Evolutionary conservation across 2,888 invertebrate genomes (phyloP).

Genomic region (Caenorhabditis zanzibari): DNA sequence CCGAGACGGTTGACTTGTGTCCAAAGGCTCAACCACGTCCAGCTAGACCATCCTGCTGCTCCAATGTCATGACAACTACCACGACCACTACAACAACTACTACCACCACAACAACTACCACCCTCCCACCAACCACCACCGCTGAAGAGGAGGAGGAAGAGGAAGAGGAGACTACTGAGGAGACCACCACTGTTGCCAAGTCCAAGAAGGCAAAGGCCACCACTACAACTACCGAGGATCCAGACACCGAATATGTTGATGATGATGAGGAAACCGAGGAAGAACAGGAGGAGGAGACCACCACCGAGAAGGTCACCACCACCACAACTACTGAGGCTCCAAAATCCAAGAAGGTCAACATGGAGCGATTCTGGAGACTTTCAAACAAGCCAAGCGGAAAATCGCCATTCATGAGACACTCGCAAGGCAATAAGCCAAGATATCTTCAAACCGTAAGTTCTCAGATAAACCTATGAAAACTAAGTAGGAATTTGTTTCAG

Average conservation of each 20-base stretch:
- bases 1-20: slow-evolving; percentile 76
- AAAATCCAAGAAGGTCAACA: slow-evolving; percentile 75
- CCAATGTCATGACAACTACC: slow-evolving; percentile 50
- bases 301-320: slow-evolving; percentile 18
- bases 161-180: slow-evolving; percentile 43
- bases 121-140: slow-evolving; percentile 20
- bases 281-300: slow-evolving; percentile 46
- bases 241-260: slow-evolving; percentile 30
- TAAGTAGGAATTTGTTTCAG: slow-evolving; percentile 26
- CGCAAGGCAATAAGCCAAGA: slow-evolving; percentile 57
- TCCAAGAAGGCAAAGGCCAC: slow-evolving; percentile 22
- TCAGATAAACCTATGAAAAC: background rate
- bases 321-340: slow-evolving; percentile 26
- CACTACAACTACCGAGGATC: slow-evolving; percentile 14
- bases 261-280: slow-evolving; percentile 37
- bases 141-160: slow-evolving; percentile 57
- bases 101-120: slow-evolving; percentile 40
- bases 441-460: slow-evolving; percentile 57
- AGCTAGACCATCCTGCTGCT: slow-evolving; percentile 75
- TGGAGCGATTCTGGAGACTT: slow-evolving; percentile 82
- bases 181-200: slow-evolving; percentile 43
- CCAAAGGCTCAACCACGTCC: slow-evolving; percentile 76
- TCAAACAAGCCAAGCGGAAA: slow-evolving; percentile 71
- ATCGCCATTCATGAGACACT: slow-evolving; percentile 65
- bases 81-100: slow-evolving; percentile 57